Evolutionary conservation across 2,797 vertebrate genomes (phyloP).

Genomic region (Characodon lateralis): DNA sequence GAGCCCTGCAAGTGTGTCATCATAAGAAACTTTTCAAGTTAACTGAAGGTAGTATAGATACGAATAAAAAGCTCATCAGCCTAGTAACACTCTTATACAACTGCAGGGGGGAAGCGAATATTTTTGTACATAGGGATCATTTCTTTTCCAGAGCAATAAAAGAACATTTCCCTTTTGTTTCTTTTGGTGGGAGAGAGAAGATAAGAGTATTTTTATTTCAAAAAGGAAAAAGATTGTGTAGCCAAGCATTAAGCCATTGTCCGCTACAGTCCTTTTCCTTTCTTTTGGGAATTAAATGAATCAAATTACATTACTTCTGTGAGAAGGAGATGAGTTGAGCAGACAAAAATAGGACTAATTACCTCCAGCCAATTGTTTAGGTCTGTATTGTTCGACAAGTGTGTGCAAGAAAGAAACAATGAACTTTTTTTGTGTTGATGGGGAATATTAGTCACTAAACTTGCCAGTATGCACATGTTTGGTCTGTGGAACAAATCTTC

Average conservation of each 20-base stretch:
- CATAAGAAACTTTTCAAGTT: conserved; percentile 1
- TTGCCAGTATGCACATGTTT: background rate
- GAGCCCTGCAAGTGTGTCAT: background rate
- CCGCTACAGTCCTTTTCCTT: conserved; percentile 21
- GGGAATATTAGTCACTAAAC: conserved; percentile 46
- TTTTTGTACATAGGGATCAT: conserved; percentile 20
- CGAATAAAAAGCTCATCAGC: conserved; percentile 10
- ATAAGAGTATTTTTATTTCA: conserved; percentile 37
- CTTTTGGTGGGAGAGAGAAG: background rate
- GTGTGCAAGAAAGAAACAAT: conserved; percentile 2
- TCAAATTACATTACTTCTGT: conserved; percentile 62
- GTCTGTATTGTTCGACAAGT: conserved; percentile 13
- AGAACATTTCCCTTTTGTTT: background rate
- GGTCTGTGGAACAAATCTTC: conserved; percentile 11
- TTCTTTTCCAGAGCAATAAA: conserved; percentile 10
- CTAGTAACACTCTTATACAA: conserved; percentile 13
- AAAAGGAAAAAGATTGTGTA: conserved; percentile 34
- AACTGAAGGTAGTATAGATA: background rate
- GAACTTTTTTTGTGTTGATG: conserved; percentile 42
- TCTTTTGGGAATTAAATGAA: conserved; percentile 55
- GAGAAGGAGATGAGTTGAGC: conserved; percentile 49
- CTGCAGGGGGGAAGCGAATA: conserved; percentile 19
- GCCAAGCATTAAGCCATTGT: conserved; percentile 52
- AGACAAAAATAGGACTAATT: conserved; percentile 64
- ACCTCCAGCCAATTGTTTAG: conserved; percentile 51